Percentiles rank a stretch among this genome's conserved stretches.
Evolutionary conservation across 2,888 invertebrate genomes (phyloP).

Genomic region (Lathronympha strigana): DNA sequence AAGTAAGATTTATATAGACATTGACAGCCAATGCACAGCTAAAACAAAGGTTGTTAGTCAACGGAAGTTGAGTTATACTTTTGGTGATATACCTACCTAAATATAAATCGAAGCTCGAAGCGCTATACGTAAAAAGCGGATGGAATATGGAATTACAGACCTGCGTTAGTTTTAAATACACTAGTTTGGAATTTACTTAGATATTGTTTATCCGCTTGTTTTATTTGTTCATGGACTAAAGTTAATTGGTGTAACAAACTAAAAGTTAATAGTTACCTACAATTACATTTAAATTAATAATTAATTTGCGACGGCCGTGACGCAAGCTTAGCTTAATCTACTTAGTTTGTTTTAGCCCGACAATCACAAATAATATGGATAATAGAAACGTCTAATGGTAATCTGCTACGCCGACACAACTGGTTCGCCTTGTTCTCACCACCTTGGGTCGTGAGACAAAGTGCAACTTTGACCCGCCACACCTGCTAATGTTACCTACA

Average conservation of each 20-base stretch:
- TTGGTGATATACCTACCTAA: too few relatives aligned
- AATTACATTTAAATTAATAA: neutral
- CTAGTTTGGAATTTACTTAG: too few relatives aligned
- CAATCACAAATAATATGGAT: neutral
- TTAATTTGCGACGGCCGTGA: constrained; percentile 7
- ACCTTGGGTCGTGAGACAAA: constrained; percentile 38
- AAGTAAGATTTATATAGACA: too few relatives aligned
- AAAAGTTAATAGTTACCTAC: neutral
- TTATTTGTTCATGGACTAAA: too few relatives aligned
- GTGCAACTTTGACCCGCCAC: constrained; percentile 38
- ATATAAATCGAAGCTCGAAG: too few relatives aligned
- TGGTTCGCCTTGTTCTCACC: constrained; percentile 41
- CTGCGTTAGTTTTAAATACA: neutral
- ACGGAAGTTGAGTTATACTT: too few relatives aligned
- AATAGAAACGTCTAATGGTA: constrained; percentile 19
- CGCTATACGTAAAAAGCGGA: too few relatives aligned
- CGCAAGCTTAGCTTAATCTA: neutral
- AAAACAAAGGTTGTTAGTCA: too few relatives aligned
- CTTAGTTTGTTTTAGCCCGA: too few relatives aligned
- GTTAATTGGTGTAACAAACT: constrained; percentile 1
- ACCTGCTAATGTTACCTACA: constrained; percentile 31
- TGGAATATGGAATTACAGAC: too few relatives aligned
- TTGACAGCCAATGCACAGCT: too few relatives aligned
- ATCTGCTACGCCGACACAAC: constrained; percentile 25
- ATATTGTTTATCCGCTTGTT: too few relatives aligned